phyloP scores from a whole-genome alignment of 2,113 vertebrate species.

The Asarcornis scutulata region DNA sequence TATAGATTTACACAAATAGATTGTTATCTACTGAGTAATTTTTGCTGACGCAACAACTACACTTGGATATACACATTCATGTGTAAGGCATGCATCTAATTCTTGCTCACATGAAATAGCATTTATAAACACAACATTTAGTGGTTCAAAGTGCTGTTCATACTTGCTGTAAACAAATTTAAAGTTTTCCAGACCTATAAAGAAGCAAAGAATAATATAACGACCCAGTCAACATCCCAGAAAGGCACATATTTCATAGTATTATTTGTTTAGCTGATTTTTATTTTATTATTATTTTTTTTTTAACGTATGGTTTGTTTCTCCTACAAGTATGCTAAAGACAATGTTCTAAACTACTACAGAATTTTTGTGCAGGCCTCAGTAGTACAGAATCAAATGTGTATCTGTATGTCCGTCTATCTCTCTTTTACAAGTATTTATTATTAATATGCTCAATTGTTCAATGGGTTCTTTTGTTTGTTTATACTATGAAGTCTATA shows the following conservation, averaged over 20 bases:
- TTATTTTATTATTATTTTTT: not conserved
- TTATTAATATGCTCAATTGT: not conserved
- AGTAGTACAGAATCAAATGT: not conserved
- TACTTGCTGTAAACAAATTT: not conserved
- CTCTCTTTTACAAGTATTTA: not conserved
- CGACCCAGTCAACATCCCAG: fast-evolving
- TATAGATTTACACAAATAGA: not conserved
- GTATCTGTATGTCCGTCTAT: not conserved
- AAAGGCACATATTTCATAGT: not conserved
- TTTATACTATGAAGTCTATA: not conserved
- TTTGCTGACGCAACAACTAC: not conserved
- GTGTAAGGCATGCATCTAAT: not conserved
- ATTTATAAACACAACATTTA: not conserved
- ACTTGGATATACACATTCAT: not conserved
- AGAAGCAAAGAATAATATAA: not conserved
- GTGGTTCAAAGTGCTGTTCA: not conserved
- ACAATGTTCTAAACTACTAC: not conserved
- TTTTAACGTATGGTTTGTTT: not conserved
- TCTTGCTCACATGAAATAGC: not conserved
- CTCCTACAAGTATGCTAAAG: not conserved
- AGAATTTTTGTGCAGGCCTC: not conserved
- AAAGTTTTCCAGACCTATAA: not conserved
- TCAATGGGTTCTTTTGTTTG: not conserved
- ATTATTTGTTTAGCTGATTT: not conserved
- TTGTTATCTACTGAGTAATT: not conserved